Conservation (phyloP, 1,140 invertebrate species). For the Sitophilus oryzae region DNA sequence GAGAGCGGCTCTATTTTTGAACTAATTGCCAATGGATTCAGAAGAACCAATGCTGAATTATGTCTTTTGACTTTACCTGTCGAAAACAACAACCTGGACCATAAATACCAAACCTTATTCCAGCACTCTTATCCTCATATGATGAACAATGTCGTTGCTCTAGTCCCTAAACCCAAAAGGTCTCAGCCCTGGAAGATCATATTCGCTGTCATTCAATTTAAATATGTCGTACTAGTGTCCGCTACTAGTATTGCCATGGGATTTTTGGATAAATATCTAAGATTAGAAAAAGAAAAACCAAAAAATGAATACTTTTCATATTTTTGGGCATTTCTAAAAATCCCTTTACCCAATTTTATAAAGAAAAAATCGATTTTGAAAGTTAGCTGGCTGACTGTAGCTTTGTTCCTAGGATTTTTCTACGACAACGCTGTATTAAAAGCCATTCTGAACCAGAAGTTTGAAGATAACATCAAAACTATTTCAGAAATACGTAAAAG, state of each 20-base stretch:
- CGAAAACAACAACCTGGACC: not conserved
- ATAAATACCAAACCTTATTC: not conserved
- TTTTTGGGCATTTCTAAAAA: not conserved
- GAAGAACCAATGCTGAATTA: not conserved
- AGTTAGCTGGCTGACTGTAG: not conserved
- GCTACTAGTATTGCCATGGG: not conserved
- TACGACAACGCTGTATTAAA: not conserved
- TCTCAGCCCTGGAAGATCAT: not conserved
- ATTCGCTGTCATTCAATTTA: not conserved
- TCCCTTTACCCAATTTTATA: not conserved
- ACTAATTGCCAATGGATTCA: not conserved
- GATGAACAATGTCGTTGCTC: slow-evolving; percentile 1
- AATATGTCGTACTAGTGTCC: not conserved
- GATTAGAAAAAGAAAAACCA: not conserved
- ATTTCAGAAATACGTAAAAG: not conserved
- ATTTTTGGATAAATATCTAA: not conserved
- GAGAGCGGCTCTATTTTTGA: not conserved
- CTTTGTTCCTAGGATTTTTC: not conserved
- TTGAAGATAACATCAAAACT: not conserved
- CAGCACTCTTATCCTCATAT: not conserved
- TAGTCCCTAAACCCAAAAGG: not conserved
- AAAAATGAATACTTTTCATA: not conserved
- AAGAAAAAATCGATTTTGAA: not conserved
- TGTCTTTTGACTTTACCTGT: not conserved
- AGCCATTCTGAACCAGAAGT: not conserved